Conservation (phyloP, 2,888 invertebrate species). For the Ctenicera cuprea region DNA sequence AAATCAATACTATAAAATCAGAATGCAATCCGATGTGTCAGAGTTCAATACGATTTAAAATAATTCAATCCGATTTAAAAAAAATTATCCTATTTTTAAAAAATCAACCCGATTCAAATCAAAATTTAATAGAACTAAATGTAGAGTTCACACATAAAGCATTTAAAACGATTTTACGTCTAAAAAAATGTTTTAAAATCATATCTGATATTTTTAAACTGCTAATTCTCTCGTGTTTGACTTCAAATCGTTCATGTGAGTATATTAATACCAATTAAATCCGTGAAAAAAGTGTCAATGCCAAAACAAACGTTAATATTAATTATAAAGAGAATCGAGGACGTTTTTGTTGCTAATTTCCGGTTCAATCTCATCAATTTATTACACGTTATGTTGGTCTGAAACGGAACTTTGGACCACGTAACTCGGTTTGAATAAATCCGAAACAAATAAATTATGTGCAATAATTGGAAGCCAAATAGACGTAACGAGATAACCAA, state of each 20-base stretch:
- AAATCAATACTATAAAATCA: too few species aligned
- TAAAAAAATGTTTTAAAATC: too few species aligned
- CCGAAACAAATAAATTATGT: constrained; percentile 2
- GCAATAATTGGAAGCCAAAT: constrained; percentile 12
- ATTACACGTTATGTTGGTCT: background rate
- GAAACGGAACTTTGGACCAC: background rate
- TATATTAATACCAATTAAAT: background rate
- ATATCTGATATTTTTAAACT: background rate
- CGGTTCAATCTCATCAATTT: background rate
- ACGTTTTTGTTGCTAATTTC: constrained; percentile 6
- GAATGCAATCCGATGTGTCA: too few species aligned
- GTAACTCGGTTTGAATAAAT: background rate
- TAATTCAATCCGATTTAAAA: too few species aligned
- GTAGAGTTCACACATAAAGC: too few species aligned
- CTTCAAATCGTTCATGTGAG: background rate
- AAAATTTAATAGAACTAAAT: too few species aligned
- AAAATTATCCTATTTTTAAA: too few species aligned
- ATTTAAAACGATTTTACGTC: too few species aligned
- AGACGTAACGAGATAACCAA: background rate
- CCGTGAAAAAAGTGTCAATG: constrained; percentile 7
- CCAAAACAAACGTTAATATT: constrained; percentile 1
- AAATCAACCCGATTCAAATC: too few species aligned
- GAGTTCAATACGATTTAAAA: too few species aligned
- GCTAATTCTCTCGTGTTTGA: too few species aligned
- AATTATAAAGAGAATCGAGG: background rate